phyloP scores from a whole-genome alignment of 2,797 vertebrate genomes.

The Cuculus canorus region DNA sequence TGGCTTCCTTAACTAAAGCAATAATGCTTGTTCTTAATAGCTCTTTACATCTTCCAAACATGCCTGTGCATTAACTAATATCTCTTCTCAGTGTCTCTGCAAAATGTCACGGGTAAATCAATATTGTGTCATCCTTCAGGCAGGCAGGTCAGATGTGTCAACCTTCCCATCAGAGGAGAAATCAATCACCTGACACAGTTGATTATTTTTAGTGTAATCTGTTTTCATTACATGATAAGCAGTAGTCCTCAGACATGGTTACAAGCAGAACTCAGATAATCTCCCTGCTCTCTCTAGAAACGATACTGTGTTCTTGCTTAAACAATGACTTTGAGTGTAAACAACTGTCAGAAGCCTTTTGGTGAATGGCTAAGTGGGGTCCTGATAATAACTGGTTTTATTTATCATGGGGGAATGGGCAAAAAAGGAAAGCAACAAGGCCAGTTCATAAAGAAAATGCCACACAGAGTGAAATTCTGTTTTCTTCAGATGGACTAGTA shows the following conservation, averaged over 20 bases:
- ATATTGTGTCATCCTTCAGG: conserved; percentile 30
- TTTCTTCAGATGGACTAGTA: neutral
- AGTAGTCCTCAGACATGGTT: neutral
- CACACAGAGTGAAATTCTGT: neutral
- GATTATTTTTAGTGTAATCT: conserved; percentile 42
- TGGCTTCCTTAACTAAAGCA: conserved; percentile 12
- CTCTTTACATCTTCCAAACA: conserved; percentile 27
- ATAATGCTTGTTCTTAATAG: conserved; percentile 18
- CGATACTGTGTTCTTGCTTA: neutral
- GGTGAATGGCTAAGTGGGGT: neutral
- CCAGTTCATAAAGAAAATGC: neutral
- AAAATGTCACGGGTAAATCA: conserved; percentile 43
- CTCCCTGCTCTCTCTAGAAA: neutral
- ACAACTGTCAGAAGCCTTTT: conserved; percentile 45
- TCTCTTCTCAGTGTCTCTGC: conserved; percentile 3
- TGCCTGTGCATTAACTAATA: neutral
- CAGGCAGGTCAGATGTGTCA: conserved; percentile 33
- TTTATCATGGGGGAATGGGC: conserved; percentile 1
- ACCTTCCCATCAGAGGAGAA: conserved; percentile 4
- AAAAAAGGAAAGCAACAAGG: neutral
- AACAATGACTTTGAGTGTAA: conserved; percentile 20
- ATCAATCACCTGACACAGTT: conserved; percentile 30
- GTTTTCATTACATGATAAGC: conserved; percentile 18
- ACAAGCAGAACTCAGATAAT: neutral
- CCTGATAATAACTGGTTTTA: neutral